Base-by-base conservation (phyloP, 2,113 vertebrate species). In the Mandrillus leucophaeus region DNA sequence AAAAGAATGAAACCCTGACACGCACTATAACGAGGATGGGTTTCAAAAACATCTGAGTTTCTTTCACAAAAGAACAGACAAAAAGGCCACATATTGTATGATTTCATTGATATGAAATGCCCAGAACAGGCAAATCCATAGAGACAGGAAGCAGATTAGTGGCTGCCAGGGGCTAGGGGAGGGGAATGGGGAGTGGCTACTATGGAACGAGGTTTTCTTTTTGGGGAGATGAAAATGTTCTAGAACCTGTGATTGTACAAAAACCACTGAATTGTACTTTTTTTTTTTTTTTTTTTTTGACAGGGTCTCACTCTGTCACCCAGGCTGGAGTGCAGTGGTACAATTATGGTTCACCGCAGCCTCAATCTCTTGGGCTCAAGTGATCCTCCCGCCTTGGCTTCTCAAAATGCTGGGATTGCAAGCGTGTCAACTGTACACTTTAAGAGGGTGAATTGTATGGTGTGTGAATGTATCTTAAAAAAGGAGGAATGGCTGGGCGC, bases 1-100 rank as follows among this genome's bases (percentile, higher is more conserved):
- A 76, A 35, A 89, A 50, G 43, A 61, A 50, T 3, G 78, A 16
- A 57, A 59, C 32, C 27, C 59, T 50, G 68, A 68, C n/a, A 68
- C 35, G 5, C 2, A 6, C 57, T 27, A 48, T 35, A 27, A 76
- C 0, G 0, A 11, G 40, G 48, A 40, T 22, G 35, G 40, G 38
- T 20, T 27, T 84, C 27, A 3, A 25, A 48, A 59, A 40, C 57
- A 18, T 4, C 59, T 27, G 12, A 70, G 20, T 61, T 61, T 79
- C 35, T 61, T 59, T 52, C 22, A 9, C 52, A 35, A 45, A 86
- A 92, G 35, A 35, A 79, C 23, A 86, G 30, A 72, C 25, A 27
- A 35, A 32, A 70, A 50, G 59, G 50, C 76, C 81, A 75, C 18
- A 0, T 3, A 12, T 11, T 4, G 30, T 16, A 0, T 7, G n/a